Conservation (phyloP, 2,888 invertebrate species). For the Helobdella robusta region DNA sequence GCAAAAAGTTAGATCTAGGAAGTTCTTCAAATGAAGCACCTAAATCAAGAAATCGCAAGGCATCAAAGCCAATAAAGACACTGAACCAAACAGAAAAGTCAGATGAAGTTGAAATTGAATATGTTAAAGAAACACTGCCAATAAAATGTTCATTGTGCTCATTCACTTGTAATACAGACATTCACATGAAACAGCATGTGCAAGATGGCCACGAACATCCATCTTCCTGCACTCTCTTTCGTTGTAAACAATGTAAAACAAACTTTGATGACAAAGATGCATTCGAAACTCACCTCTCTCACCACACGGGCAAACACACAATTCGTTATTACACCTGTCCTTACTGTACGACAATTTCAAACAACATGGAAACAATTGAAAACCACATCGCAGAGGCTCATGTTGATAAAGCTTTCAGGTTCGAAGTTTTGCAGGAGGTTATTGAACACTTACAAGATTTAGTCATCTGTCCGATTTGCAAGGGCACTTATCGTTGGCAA, state of each 20-base stretch:
- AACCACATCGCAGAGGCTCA: constrained; percentile 29
- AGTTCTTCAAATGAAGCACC: constrained; percentile 28
- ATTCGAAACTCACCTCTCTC: constrained; percentile 22
- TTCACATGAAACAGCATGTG: constrained; percentile 15
- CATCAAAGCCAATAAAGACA: constrained; percentile 20
- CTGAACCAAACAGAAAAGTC: neutral
- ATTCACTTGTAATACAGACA: constrained; percentile 19
- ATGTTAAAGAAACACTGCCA: neutral
- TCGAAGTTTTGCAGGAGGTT: constrained; percentile 30
- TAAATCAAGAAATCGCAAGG: constrained; percentile 28
- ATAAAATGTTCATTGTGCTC: constrained; percentile 18
- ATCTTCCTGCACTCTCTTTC: neutral
- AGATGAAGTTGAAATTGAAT: constrained; percentile 20
- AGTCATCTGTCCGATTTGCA: constrained; percentile 26
- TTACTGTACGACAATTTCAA: constrained; percentile 27
- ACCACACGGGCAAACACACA: constrained; percentile 20
- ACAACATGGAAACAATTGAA: constrained; percentile 28
- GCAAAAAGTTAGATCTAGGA: too few species aligned
- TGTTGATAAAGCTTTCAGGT: constrained; percentile 27
- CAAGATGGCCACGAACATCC: neutral
- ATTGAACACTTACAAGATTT: constrained; percentile 26
- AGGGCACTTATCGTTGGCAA: constrained; percentile 24
- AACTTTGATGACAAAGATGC: constrained; percentile 6
- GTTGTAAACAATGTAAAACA: constrained; percentile 24
- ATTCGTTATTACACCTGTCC: constrained; percentile 29